Conservation (phyloP, 2,888 invertebrate species). For the Sylvicola cinctus region DNA sequence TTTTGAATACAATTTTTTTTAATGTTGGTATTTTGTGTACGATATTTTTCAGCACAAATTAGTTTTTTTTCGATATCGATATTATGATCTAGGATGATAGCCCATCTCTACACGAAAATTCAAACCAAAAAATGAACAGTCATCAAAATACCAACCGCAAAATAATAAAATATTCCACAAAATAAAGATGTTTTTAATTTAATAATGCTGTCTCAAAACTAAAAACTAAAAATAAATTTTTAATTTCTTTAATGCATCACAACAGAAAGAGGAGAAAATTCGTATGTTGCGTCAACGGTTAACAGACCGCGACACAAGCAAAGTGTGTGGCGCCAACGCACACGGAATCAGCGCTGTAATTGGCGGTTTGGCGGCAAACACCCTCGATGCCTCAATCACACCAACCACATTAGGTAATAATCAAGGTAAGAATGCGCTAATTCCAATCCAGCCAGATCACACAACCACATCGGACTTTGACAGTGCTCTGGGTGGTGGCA, state of each 20-base stretch:
- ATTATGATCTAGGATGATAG: no score
- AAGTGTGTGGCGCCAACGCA: conserved; percentile 17
- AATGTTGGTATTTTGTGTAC: no score
- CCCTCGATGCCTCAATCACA: conserved; percentile 12
- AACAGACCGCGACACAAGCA: conserved; percentile 51
- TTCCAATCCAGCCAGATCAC: conserved; percentile 55
- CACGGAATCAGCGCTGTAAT: conserved; percentile 10
- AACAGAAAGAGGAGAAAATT: conserved; percentile 76
- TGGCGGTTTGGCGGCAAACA: conserved; percentile 8
- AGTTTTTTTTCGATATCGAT: no score
- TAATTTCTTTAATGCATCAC: not conserved
- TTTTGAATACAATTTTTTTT: no score
- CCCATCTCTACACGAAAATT: no score
- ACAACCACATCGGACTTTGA: conserved; percentile 37
- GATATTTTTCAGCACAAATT: no score
- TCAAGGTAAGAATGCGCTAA: conserved; percentile 26
- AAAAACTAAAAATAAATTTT: no score
- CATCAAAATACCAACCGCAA: no score
- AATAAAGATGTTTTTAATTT: no score
- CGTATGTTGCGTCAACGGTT: conserved; percentile 60
- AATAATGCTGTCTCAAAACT: no score
- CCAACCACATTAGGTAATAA: conserved; percentile 56
- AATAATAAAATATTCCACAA: no score
- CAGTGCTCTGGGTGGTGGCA: conserved; percentile 48
- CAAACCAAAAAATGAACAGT: no score